Base-by-base conservation (phyloP, 1,140 invertebrate species). In the Drosophila subpulchrella region DNA sequence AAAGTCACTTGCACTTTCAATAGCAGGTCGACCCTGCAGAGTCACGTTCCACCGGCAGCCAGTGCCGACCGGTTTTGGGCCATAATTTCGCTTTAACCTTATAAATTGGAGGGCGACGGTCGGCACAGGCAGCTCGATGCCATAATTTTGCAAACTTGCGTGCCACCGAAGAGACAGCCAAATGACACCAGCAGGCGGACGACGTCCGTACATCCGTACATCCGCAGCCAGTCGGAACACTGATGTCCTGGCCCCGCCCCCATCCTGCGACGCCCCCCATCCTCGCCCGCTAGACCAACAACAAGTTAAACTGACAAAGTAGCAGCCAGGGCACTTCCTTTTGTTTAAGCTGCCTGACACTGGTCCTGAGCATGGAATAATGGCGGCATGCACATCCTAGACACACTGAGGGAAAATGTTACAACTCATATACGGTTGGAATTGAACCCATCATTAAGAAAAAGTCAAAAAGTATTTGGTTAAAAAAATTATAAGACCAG, bases 111-210 rank as follows among this genome's bases (percentile, higher is more conserved):
- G 65, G 80, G 84, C 47, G 63, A 27, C 32, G 55, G 41, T 15
- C 8, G 15, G 53, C 38, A 56, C 38, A 56, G 67, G 66, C 78
- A 68, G 65, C 81, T 65, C 67, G 81, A 67, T 84, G 77, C 77
- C 84, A 89, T 79, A 84, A 71, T 88, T 89, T 88, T 88, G 84
- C 83, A 89, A 88, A 88, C 83, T 88, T 89, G 83, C 80, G 84
- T 89, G 84, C 84, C 55, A 84, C 83, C 84, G 61, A 47, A 88
- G 57, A 59, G 83, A 82, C 66, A 79, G 61, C 78, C 75, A 77
- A 81, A 74, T 81, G 79, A 81, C 78, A 81, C 78, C 61, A 81
- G 60, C 57, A 71, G 47, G 60, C 32, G 60, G 39, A 70, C 55
- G 58, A 58, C 55, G 63, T 79, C 77, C 81, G 81, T 83, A 71